Percentiles rank a stretch among this genome's conserved stretches.
Conservation (phyloP, 2,888 invertebrate genomes). For the Thecophora atra region DNA sequence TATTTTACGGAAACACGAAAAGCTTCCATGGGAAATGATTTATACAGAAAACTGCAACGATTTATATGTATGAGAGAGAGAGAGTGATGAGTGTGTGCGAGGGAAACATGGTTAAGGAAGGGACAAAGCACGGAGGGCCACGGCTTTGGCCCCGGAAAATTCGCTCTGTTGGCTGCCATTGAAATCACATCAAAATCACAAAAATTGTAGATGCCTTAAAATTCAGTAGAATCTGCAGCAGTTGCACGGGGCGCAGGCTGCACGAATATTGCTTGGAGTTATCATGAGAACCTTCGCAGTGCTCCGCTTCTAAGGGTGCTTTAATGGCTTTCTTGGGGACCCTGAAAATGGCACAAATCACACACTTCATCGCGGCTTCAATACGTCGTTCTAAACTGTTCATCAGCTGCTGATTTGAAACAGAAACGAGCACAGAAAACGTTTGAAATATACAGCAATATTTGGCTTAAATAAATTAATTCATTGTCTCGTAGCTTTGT, state of each 20-base stretch:
- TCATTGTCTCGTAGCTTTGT: too few relatives aligned
- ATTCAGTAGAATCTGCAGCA: too few relatives aligned
- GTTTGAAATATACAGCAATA: too few relatives aligned
- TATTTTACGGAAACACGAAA: constrained; percentile 20
- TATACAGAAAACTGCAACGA: constrained; percentile 30
- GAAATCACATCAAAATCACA: background rate
- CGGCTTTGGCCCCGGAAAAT: background rate
- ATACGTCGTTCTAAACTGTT: background rate
- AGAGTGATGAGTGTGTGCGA: too few relatives aligned
- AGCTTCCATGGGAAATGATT: constrained; percentile 50
- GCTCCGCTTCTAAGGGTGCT: too few relatives aligned
- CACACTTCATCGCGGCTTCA: too few relatives aligned
- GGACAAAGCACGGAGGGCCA: background rate
- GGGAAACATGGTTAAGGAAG: too few relatives aligned
- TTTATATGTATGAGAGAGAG: background rate
- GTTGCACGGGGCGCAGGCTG: too few relatives aligned
- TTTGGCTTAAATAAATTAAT: too few relatives aligned
- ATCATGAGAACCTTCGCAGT: too few relatives aligned
- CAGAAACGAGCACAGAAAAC: background rate
- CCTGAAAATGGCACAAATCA: constrained; percentile 9
- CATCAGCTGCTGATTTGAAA: background rate
- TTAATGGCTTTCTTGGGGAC: background rate
- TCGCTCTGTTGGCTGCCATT: background rate
- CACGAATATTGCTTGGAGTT: too few relatives aligned
- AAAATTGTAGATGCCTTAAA: too few relatives aligned